Base-by-base conservation (phyloP, 2,113 vertebrate genomes). In the Pipra filicauda region DNA sequence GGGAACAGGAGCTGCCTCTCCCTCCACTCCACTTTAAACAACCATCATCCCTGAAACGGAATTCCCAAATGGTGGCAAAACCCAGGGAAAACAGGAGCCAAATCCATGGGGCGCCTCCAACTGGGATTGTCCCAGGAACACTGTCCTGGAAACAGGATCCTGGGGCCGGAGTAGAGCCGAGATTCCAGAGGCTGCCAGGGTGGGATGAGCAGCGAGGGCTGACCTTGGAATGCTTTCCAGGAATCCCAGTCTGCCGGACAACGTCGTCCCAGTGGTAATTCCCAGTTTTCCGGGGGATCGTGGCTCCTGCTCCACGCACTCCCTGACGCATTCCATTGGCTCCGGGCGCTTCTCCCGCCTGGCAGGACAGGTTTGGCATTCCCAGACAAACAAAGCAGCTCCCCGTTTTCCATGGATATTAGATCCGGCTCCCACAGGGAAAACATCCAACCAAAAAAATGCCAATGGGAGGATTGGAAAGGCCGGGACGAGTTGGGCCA, bases 211-310 rank as follows among this genome's bases (percentile, higher is more conserved):
- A 4, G n/a, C 2, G 0, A 49, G 0, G 5, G 67, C 43, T 2
- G 12, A n/a, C 1, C 58, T 8, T 1, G 76, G 52, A 24, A 62
- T 0, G 27, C 15, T 65, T 28, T 65, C 82, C 37, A 61, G 67
- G 82, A 66, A 71, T 27, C 7, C 62, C 76, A 1, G 7, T 0
- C 4, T 5, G 35, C 16, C 2, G 41, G 66, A 4, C 33, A 1
- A 2, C 1, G 7, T 28, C 4, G 8, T 70, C 33, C 48, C 9
- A 15, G 12, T 1, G 39, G 48, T 1, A 9, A n/a, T 20, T 26
- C 64, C 76, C 7, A 0, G 1, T 2, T 4, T 15, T 48, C 74
- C 17, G 0, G 0, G 35, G 52, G 52, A 43, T 28, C 7, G 22
- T 6, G 3, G 48, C n/a, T 11, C 2, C 27, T 13, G 73, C 94